Evolutionary conservation across 1,140 invertebrate genomes (phyloP), one percentile per base, ranked within the genome.

Genomic region (Leucophenga varia): DNA sequence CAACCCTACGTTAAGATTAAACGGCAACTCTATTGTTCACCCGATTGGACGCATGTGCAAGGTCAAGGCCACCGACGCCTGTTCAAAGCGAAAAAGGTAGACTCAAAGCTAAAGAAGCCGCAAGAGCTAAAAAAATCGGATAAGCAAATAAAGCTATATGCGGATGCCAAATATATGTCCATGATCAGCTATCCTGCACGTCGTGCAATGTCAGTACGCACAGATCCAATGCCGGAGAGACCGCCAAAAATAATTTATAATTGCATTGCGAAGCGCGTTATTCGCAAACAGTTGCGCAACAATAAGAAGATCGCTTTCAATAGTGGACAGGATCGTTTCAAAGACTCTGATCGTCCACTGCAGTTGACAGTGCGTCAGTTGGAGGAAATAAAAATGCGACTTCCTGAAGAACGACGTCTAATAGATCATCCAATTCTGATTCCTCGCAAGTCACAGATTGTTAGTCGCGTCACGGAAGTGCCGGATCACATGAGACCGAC

Each of bases 291-390:
- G 13, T 13, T 52, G 44, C 38, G 49, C 3, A 47, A 10, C 16
- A 52, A 52, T 37, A 46, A 47, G 22, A 52, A 52, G 14, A 37
- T 52, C 19, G 49, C 44, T 21, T 52, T 52, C 10, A 36, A 30
- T 9, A 42, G 38, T 5, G 31, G 43, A 10, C 17, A n/a, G 9
- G 43, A 52, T 3, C 43, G 49, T 13, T 52, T 35, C 12, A 32
- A 22, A 2, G 49, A 52, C 14, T n/a, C 18, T 18, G 31, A 52
- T 7, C n/a, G n/a, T n/a, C 38, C 43, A 10, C n/a, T 25, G 1
- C 10, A 25, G 3, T 14, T 52, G 16, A 52, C 43, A n/a, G 18
- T 3, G 5, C 16, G 4, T 7, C 43, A 52, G 25, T 14, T 37
- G 22, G 32, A 52, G 6, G 13, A 21, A 6, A 9, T 43, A 1